Evolutionary conservation across 2,113 vertebrate genomes (phyloP).

Genomic region (Amphiprion percula): DNA sequence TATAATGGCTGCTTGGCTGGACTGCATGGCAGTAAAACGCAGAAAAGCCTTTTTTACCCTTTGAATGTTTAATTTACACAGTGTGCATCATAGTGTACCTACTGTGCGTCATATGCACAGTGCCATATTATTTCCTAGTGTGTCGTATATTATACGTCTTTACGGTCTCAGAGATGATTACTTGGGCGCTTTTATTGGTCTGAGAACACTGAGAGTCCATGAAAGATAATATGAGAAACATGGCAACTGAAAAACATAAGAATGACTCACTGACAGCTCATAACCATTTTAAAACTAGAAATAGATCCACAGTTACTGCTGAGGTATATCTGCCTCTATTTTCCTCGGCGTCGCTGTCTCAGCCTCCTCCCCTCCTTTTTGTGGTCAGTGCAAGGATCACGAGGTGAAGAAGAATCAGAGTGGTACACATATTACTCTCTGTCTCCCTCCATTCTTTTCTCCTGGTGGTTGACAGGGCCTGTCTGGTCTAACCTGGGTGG

Average conservation of each 20-base stretch:
- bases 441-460: conserved; percentile 80
- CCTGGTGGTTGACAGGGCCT: conserved; percentile 82
- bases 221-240: conserved; percentile 67
- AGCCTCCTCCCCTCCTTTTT: conserved; percentile 58
- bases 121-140: conserved; percentile 46
- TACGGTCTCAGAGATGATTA: conserved; percentile 56
- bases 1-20: conserved; percentile 58
- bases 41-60: conserved; percentile 10
- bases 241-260: conserved; percentile 49
- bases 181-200: conserved; percentile 70
- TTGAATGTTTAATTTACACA: conserved; percentile 61
- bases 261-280: conserved; percentile 72
- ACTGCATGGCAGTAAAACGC: conserved; percentile 51
- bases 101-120: conserved; percentile 10
- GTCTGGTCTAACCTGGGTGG: conserved; percentile 85
- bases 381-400: conserved; percentile 83
- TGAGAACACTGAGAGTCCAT: conserved; percentile 60
- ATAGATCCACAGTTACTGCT: conserved; percentile 59
- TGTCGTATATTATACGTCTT: conserved; percentile 42
- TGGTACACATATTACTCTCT: conserved; percentile 84
- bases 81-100: conserved; percentile 13
- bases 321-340: conserved; percentile 61
- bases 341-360: conserved; percentile 36
- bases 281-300: conserved; percentile 71
- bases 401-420: conserved; percentile 82